Evolutionary conservation across 1,140 invertebrate genomes (phyloP), one percentile per base, ranked within the genome.

Genomic region (Drosophila ananassae): DNA sequence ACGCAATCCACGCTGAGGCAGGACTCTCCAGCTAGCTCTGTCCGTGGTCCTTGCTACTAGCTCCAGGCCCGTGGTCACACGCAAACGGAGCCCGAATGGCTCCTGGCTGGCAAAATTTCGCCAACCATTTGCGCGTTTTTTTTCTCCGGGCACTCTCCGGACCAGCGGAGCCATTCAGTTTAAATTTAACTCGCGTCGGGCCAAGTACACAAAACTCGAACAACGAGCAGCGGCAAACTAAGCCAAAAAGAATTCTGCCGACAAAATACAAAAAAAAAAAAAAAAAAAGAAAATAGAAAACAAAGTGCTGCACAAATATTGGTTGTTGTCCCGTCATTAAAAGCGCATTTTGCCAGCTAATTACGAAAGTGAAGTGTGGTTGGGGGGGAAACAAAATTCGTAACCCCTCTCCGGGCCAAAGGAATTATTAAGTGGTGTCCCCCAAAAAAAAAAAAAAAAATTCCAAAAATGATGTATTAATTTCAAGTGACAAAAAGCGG

Each of bases 121-220:
- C 66, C 30, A 69, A 69, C 39, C 62, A 46, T 52, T 51, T 13
- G 51, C 47, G 30, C 28, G 24, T 41, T 46, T 66, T 41, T 46
- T 68, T 66, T 62, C 57, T 3, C 24, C 57, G 48, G 44, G 10
- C 46, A 34, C 46, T 63, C 25, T 51, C 47, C 63, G 48, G 57
- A 39, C 57, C 57, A 30, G 28, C 71, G 34, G 47, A 69, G 82
- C 48, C 41, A 55, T 83, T 89, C 89, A 89, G 84, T 89, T 89
- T 89, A 89, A 89, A 89, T 75, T 89, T 78, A 89, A 89, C 84
- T 85, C 63, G 85, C 84, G 77, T 69, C 64, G 80, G 50, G 71
- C 62, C 51, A 80, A 89, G 77, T 84, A 78, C 84, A 50, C 62
- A 64, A 71, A 55, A 69, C 9, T 47, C 59, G 37, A 48, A 55